Evolutionary conservation across 2,797 vertebrate genomes (phyloP).

Genomic region (Scolopax rusticola): DNA sequence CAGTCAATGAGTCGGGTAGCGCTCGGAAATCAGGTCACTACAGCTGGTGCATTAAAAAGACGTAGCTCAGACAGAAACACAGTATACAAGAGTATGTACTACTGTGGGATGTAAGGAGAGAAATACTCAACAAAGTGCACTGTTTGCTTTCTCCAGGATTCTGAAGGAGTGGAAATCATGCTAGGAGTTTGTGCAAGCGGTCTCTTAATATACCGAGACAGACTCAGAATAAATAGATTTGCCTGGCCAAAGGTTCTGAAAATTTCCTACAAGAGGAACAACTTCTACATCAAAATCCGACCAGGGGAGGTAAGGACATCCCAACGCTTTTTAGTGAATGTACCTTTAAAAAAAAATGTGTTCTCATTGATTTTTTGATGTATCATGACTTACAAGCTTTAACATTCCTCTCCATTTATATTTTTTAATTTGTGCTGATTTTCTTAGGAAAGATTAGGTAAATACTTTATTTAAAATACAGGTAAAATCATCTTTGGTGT

Average conservation of each 20-base stretch:
- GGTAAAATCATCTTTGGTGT: not conserved
- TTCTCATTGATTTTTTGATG: not conserved
- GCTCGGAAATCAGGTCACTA: conserved; percentile 40
- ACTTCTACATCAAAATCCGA: conserved; percentile 99
- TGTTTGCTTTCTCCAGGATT: conserved; percentile 85
- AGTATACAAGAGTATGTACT: not conserved
- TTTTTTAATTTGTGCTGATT: not conserved
- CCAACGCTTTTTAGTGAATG: not conserved
- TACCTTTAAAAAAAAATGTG: not conserved
- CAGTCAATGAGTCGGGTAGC: not conserved
- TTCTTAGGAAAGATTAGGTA: not conserved
- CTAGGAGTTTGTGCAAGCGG: conserved; percentile 97
- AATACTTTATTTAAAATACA: not conserved
- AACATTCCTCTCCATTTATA: not conserved
- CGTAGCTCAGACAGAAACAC: not conserved
- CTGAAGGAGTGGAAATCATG: conserved; percentile 98
- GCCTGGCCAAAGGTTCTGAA: conserved; percentile 99
- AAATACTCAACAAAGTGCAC: not conserved
- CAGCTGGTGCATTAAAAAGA: conserved; percentile 40
- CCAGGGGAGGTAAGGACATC: conserved; percentile 91
- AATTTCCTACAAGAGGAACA: conserved; percentile 99
- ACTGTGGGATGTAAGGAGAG: not conserved
- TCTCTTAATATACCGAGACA: conserved; percentile 95
- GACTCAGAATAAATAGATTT: conserved; percentile 96
- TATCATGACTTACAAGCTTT: not conserved